Base-by-base conservation (phyloP, 92 coral and sea anemone species). In the Pocillopora grandis region DNA sequence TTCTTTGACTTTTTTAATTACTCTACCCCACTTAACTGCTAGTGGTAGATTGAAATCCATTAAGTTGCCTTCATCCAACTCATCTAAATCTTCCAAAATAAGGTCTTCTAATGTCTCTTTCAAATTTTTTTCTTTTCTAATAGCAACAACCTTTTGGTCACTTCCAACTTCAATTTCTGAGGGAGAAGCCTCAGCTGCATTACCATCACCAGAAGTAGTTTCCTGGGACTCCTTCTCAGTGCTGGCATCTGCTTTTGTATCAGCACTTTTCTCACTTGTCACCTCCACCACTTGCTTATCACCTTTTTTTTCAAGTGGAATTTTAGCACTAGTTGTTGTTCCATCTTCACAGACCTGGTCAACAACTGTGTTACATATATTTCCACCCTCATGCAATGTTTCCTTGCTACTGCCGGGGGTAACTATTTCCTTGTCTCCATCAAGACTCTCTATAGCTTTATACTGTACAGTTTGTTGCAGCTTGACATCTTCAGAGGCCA, bases 21-120 rank as follows among this genome's bases (percentile, higher is more conserved):
- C 31, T 72, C 61, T 58, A 27, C 86, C 86, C 79, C 86, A 75
- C 15, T 74, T 83, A 3, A 83, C 19, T 65, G 74, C 80, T 73
- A 74, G 75, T 21, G 86, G 80, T 17, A 83, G 63, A 27, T 73
- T 66, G 57, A 83, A 83, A 33, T 75, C 61, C 86, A 74, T 23
- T 31, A 73, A 21, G 65, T 64, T 65, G 56, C 5, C 62, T 74
- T 74, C 86, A 2, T 83, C 64, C 5, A 74, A 49, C n/a, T 64
- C 86, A 13, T 83, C 80, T 42, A 73, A 79, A 13, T 75, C 86
- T 2, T 75, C 80, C 3, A 14, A 59, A 33, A 58, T 20, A 60
- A 81, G 69, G 59, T 59, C 23, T n/a, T 49, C 20, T 20, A 64
- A n/a, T 66, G 58, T 37, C 12, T 60, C 66, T n/a, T 55, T 36